Conservation (phyloP, 2,113 vertebrate genomes). For the Orthonyx spaldingii region DNA sequence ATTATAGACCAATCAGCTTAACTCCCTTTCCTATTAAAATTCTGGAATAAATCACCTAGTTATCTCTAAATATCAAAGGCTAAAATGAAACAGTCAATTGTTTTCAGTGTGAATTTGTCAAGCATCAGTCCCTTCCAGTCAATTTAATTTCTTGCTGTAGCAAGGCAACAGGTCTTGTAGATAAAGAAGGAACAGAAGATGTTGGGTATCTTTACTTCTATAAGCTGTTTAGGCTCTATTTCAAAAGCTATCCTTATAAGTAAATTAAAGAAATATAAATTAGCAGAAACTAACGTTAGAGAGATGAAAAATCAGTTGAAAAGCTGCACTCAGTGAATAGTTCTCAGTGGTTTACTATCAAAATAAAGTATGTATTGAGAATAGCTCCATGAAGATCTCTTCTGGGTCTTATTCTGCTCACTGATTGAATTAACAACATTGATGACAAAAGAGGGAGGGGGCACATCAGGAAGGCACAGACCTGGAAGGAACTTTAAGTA, state of each 20-base stretch:
- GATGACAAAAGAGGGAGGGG: neutral
- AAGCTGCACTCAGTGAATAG: neutral
- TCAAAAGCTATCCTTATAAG: neutral
- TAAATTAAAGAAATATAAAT: neutral
- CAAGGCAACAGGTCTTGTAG: neutral
- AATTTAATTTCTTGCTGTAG: neutral
- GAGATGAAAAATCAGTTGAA: neutral
- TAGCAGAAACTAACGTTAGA: neutral
- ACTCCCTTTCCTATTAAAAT: neutral
- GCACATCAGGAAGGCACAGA: neutral
- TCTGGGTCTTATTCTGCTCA: neutral
- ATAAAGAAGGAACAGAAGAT: neutral
- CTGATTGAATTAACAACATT: neutral
- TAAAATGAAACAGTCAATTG: neutral
- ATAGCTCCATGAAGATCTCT: neutral
- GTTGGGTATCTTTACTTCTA: neutral
- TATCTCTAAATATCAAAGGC: neutral
- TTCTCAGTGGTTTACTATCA: neutral
- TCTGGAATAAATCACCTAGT: neutral
- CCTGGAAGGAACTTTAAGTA: neutral
- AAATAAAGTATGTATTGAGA: neutral
- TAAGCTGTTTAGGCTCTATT: neutral
- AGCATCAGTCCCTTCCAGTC: neutral
- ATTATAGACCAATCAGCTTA: neutral
- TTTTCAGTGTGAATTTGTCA: neutral